Conservation (phyloP, 2,113 vertebrate genomes). For the Hoplias malabaricus region DNA sequence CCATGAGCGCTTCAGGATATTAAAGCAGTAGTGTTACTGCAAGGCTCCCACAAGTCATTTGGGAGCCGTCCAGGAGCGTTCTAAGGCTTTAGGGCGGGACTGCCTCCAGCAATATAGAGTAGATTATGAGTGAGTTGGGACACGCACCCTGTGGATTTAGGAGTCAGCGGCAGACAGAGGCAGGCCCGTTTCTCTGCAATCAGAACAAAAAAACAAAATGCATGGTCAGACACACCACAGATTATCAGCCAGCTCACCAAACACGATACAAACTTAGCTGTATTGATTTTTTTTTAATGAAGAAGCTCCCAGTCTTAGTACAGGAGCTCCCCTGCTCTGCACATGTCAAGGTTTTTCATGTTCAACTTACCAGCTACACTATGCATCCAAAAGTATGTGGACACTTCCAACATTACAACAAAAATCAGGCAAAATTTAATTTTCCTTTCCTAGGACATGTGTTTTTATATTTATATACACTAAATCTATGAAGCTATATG, state of each 20-base stretch:
- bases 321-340: too few species aligned
- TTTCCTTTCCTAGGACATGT: too few species aligned
- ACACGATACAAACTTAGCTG: not conserved
- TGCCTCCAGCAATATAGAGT: slow-evolving; percentile 41
- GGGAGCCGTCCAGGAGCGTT: slow-evolving; percentile 50
- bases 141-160: slow-evolving; percentile 74
- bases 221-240: slow-evolving; percentile 23
- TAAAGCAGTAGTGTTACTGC: slow-evolving; percentile 32
- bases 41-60: slow-evolving; percentile 53
- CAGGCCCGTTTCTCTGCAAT: slow-evolving; percentile 74
- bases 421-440: too few species aligned
- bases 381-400: too few species aligned
- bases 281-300: not conserved
- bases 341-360: too few species aligned
- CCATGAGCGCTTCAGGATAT: slow-evolving; percentile 42
- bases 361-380: too few species aligned
- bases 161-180: slow-evolving; percentile 75
- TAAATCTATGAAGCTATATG: too few species aligned
- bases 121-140: slow-evolving; percentile 27
- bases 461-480: too few species aligned
- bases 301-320: not conserved
- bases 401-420: too few species aligned
- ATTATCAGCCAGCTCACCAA: not conserved
- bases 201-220: slow-evolving; percentile 49
- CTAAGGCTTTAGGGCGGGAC: slow-evolving; percentile 46